These are phyloP conservation scores for Acanthococcus lagerstroemiae DNA, from an alignment of 2,888 invertebrate genomes.

Conservation along the genomic window DNA sequence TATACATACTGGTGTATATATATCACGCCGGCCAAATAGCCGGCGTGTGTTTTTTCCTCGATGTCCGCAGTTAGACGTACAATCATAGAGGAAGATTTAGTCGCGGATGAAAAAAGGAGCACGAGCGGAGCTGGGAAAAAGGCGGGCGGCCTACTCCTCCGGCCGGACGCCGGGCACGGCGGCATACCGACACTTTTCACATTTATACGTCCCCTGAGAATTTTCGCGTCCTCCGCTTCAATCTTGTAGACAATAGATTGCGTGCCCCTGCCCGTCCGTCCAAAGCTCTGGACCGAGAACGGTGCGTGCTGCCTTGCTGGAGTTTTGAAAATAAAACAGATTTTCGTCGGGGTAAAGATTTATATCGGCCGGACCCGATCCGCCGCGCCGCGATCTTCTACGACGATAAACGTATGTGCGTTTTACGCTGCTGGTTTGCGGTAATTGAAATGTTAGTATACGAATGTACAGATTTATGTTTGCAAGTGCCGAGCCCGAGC, in stretches of 20 bases:
- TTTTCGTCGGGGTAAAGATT: conserved; percentile 21
- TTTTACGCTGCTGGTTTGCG: conserved; percentile 2
- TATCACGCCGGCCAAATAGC: not conserved
- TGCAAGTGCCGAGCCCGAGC: too few relatives aligned
- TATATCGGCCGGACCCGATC: conserved; percentile 3
- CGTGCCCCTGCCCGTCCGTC: not conserved
- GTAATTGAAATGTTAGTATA: too few relatives aligned
- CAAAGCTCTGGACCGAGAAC: conserved; percentile 16
- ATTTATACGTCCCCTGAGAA: conserved; percentile 32
- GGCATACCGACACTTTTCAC: conserved; percentile 29
- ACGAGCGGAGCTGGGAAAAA: conserved; percentile 1
- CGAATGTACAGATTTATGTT: conserved; percentile 18
- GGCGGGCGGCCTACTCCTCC: too few relatives aligned
- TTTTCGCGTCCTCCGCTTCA: conserved; percentile 27
- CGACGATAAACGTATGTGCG: conserved; percentile 17
- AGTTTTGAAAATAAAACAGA: conserved; percentile 21
- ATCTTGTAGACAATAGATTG: conserved; percentile 29
- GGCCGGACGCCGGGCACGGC: conserved; percentile 1
- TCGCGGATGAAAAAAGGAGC: conserved; percentile 2
- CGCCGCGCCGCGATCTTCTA: conserved; percentile 7
- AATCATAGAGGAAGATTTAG: conserved; percentile 31
- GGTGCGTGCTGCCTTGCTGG: too few relatives aligned
- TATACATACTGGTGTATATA: too few relatives aligned
- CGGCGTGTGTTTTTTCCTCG: not conserved
- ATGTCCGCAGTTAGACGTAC: conserved; percentile 26